Evolutionary conservation across 2,888 invertebrate species (phyloP).

Genomic region (Leuctra nigra): DNA sequence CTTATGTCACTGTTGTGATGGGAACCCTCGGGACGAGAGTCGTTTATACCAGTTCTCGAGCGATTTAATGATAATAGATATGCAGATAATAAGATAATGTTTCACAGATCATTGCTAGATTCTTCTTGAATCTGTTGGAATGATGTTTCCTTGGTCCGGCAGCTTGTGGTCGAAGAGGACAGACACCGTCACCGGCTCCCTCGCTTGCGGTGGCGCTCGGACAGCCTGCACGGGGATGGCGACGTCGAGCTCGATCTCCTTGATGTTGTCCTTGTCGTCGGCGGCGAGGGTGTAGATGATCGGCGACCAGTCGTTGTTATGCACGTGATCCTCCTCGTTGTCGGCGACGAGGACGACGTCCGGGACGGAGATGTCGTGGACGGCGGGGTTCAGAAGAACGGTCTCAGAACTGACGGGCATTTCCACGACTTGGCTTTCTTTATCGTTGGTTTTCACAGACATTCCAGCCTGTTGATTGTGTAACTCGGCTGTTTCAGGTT

Average conservation of each 20-base stretch:
- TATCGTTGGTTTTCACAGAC: background rate
- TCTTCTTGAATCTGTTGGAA: too few relatives aligned
- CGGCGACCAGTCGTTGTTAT: constrained; percentile 1
- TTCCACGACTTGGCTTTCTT: background rate
- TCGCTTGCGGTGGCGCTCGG: too few relatives aligned
- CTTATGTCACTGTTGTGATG: too few relatives aligned
- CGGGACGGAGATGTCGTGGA: background rate
- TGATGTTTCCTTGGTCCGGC: too few relatives aligned
- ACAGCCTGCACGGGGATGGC: background rate
- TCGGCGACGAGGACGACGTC: background rate
- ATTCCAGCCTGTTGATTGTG: background rate
- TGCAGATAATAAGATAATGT: too few relatives aligned
- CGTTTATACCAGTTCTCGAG: too few relatives aligned
- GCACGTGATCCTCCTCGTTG: background rate
- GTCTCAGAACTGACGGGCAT: background rate
- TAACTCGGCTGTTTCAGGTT: background rate
- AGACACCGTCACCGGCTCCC: too few relatives aligned
- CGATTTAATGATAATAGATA: too few relatives aligned
- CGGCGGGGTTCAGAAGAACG: background rate
- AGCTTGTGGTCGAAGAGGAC: too few relatives aligned
- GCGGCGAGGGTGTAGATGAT: background rate
- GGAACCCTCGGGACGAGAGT: too few relatives aligned
- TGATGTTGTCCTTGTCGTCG: background rate
- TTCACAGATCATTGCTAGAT: too few relatives aligned
- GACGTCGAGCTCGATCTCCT: constrained; percentile 6